phyloP scores from a whole-genome alignment of 1,140 invertebrate species.

The Oppia nitens region DNA sequence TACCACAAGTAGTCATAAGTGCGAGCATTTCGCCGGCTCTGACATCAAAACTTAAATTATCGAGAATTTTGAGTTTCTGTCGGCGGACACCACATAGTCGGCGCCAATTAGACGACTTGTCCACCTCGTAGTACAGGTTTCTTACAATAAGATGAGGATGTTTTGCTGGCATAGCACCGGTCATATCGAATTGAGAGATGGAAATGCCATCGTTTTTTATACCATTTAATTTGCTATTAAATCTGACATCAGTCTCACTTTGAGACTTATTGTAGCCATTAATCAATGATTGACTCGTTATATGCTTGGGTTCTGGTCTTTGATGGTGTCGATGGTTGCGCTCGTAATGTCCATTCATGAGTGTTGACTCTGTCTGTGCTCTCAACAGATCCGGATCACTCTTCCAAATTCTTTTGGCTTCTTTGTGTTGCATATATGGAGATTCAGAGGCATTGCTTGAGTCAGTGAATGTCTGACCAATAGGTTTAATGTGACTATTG shows the following conservation, averaged over 20 bases:
- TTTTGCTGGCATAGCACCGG: constrained; percentile 19
- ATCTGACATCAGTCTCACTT: constrained; percentile 5
- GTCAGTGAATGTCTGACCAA: background rate
- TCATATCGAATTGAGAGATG: background rate
- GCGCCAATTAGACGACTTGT: constrained; percentile 26
- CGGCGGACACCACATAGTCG: constrained; percentile 24
- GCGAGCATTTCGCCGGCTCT: constrained; percentile 74
- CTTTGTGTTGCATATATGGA: background rate
- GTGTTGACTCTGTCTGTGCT: background rate
- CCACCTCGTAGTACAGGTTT: constrained; percentile 33
- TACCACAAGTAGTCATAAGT: constrained; percentile 57
- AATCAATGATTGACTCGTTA: background rate
- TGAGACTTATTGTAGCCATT: background rate
- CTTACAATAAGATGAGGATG: constrained; percentile 48
- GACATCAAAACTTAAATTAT: constrained; percentile 59
- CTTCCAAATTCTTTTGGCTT: constrained; percentile 4
- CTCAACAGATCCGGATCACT: constrained; percentile 11
- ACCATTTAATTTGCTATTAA: background rate
- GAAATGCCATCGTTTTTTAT: background rate
- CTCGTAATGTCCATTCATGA: background rate
- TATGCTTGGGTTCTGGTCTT: background rate
- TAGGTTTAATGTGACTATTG: background rate
- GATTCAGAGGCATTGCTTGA: background rate
- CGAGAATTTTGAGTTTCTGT: constrained; percentile 35
- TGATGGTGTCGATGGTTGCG: background rate